Percentiles rank a stretch among this genome's conserved stretches.
Evolutionary conservation across 2,113 vertebrate species (phyloP).

Genomic region (Corythornis cristatus): DNA sequence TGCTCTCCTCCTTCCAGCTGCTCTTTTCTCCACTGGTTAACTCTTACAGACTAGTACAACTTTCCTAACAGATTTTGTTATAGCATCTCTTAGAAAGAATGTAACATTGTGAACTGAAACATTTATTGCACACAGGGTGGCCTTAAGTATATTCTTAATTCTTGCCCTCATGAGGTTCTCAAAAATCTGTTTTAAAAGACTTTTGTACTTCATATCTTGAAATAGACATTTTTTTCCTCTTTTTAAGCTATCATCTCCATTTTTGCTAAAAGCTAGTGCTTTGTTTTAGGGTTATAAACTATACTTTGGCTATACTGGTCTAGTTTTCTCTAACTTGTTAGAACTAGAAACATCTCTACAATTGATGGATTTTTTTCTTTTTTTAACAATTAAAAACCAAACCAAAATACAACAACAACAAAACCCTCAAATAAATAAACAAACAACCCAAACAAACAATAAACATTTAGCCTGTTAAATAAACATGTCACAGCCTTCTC

Average conservation of each 20-base stretch:
- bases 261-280: not conserved
- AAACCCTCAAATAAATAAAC: no score
- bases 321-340: not conserved
- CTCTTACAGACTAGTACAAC: not conserved
- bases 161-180: not conserved
- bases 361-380: not conserved
- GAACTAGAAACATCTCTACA: not conserved
- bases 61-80: not conserved
- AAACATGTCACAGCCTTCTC: not conserved
- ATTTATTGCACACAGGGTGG: not conserved
- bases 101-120: not conserved
- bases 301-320: rapidly evolving
- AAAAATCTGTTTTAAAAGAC: not conserved
- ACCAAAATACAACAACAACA: no score
- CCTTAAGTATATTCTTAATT: not conserved
- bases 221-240: not conserved
- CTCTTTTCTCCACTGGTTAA: not conserved
- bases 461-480: not conserved
- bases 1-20: rapidly evolving
- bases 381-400: no score
- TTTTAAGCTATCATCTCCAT: not conserved
- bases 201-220: not conserved
- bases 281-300: not conserved
- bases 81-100: constrained; percentile 23
- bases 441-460: not conserved